phyloP scores from a whole-genome alignment of 2,797 vertebrate genomes.

The Onychomys arenicola region DNA sequence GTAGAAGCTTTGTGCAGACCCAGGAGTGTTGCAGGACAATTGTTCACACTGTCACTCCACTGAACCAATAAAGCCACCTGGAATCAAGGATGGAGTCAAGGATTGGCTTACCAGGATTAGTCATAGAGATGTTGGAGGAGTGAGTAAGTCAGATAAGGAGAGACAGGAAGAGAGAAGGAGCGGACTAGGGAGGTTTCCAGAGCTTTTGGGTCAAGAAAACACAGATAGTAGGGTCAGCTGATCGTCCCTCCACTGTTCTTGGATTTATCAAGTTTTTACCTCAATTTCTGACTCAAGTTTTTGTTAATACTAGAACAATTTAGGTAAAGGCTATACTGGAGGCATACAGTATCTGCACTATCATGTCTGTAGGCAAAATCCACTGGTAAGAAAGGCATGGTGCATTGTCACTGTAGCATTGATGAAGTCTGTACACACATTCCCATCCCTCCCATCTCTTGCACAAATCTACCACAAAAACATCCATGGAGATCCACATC shows the following conservation, averaged over 20 bases:
- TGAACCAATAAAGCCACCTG: neutral
- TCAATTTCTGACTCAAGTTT: neutral
- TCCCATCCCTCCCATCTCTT: neutral
- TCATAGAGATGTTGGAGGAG: neutral
- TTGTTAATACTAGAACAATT: neutral
- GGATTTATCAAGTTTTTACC: neutral
- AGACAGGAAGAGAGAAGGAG: neutral
- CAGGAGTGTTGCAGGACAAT: neutral
- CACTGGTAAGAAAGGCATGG: neutral
- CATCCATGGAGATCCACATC: neutral
- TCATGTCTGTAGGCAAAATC: too few relatives aligned
- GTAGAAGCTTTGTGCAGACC: neutral
- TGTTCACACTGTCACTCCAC: neutral
- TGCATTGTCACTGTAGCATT: neutral
- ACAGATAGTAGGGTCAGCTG: neutral
- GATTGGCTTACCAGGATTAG: neutral
- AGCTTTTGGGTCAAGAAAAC: neutral
- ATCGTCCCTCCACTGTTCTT: neutral
- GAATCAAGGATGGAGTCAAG: neutral
- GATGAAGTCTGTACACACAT: fast-evolving
- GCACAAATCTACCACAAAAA: neutral
- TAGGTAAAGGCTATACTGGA: neutral
- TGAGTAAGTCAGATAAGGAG: neutral
- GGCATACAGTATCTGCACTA: fast-evolving
- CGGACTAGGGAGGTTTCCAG: neutral